Conservation (phyloP, 2,888 invertebrate genomes). For the Hydrotaea diabolus region DNA sequence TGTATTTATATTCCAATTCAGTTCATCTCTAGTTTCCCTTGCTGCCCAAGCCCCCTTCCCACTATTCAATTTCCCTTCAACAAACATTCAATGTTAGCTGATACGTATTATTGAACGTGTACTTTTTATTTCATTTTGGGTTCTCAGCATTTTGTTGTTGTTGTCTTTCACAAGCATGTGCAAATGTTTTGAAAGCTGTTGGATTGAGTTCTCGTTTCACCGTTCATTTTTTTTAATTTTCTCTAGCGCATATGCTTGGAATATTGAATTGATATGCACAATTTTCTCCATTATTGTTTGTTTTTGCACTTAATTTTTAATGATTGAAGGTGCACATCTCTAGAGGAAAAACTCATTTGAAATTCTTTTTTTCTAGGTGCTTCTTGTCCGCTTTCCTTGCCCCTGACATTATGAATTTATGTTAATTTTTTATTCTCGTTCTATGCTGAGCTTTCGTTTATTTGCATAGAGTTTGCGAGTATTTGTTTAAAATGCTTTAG, state of each 20-base stretch:
- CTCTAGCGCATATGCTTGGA: slow-evolving; percentile 1
- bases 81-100: no score
- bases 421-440: neutral
- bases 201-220: no score
- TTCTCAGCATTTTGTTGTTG: neutral
- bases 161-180: no score
- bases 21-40: slow-evolving; percentile 15
- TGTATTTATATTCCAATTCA: slow-evolving; percentile 5
- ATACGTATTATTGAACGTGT: slow-evolving; percentile 3
- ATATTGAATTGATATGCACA: neutral
- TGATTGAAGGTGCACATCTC: neutral
- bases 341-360: neutral
- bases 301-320: neutral
- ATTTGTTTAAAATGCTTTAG: neutral
- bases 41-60: no score
- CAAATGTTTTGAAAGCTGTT: slow-evolving; percentile 11
- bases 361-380: neutral
- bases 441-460: neutral
- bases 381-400: no score
- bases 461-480: neutral
- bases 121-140: neutral
- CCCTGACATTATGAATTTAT: neutral
- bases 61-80: no score
- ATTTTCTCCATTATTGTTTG: neutral
- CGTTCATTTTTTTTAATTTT: slow-evolving; percentile 6